Base-by-base conservation (phyloP, 2,113 vertebrate genomes). In the Zosterops hypoxanthus region DNA sequence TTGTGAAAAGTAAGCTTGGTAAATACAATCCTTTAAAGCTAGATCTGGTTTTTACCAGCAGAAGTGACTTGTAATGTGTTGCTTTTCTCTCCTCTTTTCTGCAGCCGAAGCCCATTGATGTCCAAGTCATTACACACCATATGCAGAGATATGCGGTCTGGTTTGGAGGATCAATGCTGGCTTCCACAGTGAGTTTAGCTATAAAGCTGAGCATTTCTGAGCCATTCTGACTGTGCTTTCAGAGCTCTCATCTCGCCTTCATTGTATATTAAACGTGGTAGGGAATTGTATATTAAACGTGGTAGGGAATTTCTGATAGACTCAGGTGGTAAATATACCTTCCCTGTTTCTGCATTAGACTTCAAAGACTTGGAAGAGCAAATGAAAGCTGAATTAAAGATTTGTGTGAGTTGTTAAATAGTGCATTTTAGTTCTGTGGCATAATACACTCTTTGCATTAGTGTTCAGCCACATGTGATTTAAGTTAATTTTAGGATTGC, bases 121-220 rank as follows among this genome's bases (percentile, higher is more conserved):
- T 99, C 52, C 99, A 99, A 93, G 99, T 99, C 71, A 98, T 99
- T 84, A 99, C 99, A 46, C 99, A 99, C 96, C 99, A 99, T 93
- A 99, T 99, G 99, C 99, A 99, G 94, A 98, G 99, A 98, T 99
- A 99, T 0, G 99, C 99, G 9, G 99, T 99, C 95, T 99, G 99
- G 99, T 99, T 99, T 92, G 99, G 99, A 96, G 99, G 99, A 94
- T 99, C 99, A n/a, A 99, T 99, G 99, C 94, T 99, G 96, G 99
- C 99, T 84, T 99, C 99, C 87, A 99, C 99, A 90, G 99, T 99
- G 96, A 99, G 99, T 99, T 64, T 57, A 23, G 41, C 24, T 50
- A 6, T 31, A 83, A 73, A 87, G 41, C 66, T 78, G 80, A 56
- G 42, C 8, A 1, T 29, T 47, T 42, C 39, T 78, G 13, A 23